Conservation (phyloP, 2,888 invertebrate species). For the Chrysopilus asiliformis region DNA sequence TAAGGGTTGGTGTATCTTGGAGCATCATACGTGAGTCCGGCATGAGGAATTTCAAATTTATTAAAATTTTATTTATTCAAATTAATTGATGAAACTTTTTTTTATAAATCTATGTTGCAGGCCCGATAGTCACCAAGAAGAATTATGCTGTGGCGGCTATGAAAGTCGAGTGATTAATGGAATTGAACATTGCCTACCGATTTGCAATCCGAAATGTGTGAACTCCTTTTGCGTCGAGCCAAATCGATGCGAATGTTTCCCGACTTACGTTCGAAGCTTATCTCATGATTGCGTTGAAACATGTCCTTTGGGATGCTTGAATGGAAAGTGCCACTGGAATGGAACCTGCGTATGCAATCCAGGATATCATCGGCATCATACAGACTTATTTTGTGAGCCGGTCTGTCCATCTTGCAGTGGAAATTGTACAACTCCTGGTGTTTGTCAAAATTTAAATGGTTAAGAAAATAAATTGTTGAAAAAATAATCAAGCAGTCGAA, state of each 20-base stretch:
- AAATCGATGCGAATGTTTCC: constrained; percentile 26
- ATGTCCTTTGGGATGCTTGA: constrained; percentile 30
- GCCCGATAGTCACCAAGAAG: no score
- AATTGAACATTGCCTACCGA: constrained; percentile 24
- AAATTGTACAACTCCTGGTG: constrained; percentile 23
- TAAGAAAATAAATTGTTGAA: no score
- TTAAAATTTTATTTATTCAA: no score
- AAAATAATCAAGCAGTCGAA: no score
- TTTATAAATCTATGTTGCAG: no score
- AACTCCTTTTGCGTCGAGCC: constrained; percentile 30
- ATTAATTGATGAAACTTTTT: no score
- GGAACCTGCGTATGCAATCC: constrained; percentile 29
- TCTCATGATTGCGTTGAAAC: constrained; percentile 30
- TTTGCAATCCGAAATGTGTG: constrained; percentile 22
- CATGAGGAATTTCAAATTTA: no score
- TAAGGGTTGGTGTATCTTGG: no score
- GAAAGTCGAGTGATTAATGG: no score
- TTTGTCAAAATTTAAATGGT: constrained; percentile 23
- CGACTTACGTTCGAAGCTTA: constrained; percentile 27
- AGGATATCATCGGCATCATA: constrained; percentile 20
- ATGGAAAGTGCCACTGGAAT: constrained; percentile 35
- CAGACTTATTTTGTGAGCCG: constrained; percentile 33
- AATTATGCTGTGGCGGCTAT: no score
- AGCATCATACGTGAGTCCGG: no score
- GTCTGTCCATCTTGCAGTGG: constrained; percentile 32